Evolutionary conservation across 2,113 vertebrate genomes (phyloP), one percentile per base, ranked within the genome.

Genomic region (Austrofundulus limnaeus): DNA sequence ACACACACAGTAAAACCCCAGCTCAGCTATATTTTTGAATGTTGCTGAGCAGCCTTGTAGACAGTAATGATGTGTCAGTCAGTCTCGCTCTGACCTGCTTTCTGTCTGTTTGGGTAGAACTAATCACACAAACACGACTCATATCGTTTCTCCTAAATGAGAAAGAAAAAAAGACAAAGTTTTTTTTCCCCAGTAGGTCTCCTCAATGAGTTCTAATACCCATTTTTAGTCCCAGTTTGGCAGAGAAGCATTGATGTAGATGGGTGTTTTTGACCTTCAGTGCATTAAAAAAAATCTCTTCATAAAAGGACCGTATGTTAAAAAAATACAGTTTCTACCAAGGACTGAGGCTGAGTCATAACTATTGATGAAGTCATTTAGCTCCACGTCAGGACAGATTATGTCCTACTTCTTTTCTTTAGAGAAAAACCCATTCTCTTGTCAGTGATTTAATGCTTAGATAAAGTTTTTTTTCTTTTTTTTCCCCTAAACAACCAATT

Each of bases 51-150:
- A 66, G 82, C 45, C 31, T 66, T 39, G 75, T 77, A 82, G 54
- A 84, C 65, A 84, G 74, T 77, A 71, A 48, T 19, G 5, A 8
- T 77, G 69, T 64, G 61, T 86, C 58, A 56, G 53, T 61, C 55
- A 52, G 66, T 63, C 65, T 80, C 39, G 63, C 53, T 66, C 73
- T 83, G 78, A 81, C 73, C 78, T 78, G 80, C 14, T 80, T 75
- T 77, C 45, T 52, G 57, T 59, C 51, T 61, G 59, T 59, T 57
- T 53, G 66, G 58, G 71, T 78, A 66, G 58, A 77, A 16, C 13
- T 11, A 19, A 16, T 14, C 5, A 12, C 20, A 19, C 11, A 43
- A 39, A 42, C 20, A 47, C n/a, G 45, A 47, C 19, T 47, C 45
- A 46, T 10, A 19, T 47, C 11, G 9, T 12, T 10, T 9, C 31